Conservation (phyloP, 2,113 vertebrate genomes). For the Ptilonorhynchus violaceus region DNA sequence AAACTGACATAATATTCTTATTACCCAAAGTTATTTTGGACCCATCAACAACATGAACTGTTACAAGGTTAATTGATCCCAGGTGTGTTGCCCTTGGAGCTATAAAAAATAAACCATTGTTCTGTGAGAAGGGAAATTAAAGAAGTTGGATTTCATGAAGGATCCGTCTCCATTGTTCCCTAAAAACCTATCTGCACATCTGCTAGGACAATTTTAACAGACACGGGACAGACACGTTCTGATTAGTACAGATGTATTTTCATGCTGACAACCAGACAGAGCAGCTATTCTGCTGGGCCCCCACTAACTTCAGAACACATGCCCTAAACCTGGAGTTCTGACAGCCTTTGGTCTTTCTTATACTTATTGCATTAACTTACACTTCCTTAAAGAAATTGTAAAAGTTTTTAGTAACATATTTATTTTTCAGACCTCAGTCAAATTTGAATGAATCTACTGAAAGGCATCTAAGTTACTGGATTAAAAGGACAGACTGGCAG, state of each 20-base stretch:
- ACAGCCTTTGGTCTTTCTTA: neutral
- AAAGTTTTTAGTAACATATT: neutral
- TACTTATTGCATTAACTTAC: neutral
- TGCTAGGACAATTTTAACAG: neutral
- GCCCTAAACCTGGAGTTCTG: neutral
- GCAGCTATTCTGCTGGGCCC: neutral
- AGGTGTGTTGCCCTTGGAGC: constrained; percentile 51
- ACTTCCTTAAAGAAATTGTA: neutral
- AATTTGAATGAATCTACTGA: neutral
- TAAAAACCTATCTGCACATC: neutral
- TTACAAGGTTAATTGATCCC: constrained; percentile 62
- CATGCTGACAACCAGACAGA: neutral
- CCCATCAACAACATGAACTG: constrained; percentile 59
- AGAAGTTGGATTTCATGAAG: neutral
- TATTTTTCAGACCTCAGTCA: neutral
- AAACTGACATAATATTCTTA: neutral
- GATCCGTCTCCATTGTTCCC: neutral
- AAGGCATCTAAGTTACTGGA: neutral
- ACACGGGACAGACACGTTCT: neutral
- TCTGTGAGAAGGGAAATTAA: neutral
- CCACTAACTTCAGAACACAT: neutral
- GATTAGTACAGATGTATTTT: neutral
- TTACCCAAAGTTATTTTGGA: constrained; percentile 59
- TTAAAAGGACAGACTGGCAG: neutral
- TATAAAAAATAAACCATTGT: constrained; percentile 55